Percentiles rank a stretch among this genome's conserved stretches.
These are phyloP conservation scores for Euura saliciscinereae DNA, from an alignment of 1,140 invertebrate genomes.

Conservation along the genomic window DNA sequence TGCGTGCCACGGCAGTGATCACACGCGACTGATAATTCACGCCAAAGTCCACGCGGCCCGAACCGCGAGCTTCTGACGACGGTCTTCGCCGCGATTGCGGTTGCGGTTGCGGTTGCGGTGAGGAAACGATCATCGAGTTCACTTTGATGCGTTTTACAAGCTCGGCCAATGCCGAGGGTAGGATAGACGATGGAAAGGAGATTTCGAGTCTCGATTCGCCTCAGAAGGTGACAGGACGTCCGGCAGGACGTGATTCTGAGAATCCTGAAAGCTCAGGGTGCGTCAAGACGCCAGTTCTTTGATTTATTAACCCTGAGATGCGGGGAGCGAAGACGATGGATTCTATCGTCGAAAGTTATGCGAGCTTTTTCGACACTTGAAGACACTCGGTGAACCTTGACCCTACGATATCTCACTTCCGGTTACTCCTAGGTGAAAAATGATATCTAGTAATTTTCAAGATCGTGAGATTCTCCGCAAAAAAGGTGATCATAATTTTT, in stretches of 20 bases:
- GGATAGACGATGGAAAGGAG: not conserved
- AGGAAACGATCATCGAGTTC: too few relatives aligned
- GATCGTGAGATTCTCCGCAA: too few relatives aligned
- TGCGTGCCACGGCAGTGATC: conserved; percentile 24
- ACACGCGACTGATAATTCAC: conserved; percentile 43
- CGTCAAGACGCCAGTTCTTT: not conserved
- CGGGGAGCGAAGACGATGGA: too few relatives aligned
- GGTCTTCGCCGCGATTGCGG: not conserved
- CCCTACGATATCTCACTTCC: too few relatives aligned
- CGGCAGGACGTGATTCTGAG: conserved; percentile 2
- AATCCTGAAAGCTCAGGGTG: not conserved
- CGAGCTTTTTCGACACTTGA: too few relatives aligned
- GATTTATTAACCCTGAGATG: not conserved
- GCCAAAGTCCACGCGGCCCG: not conserved
- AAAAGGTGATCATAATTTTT: too few relatives aligned
- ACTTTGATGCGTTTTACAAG: too few relatives aligned
- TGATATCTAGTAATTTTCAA: too few relatives aligned
- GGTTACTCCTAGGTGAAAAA: too few relatives aligned
- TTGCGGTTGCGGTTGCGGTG: not conserved
- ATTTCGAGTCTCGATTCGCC: not conserved
- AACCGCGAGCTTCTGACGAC: not conserved
- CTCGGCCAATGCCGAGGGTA: not conserved
- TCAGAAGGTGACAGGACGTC: not conserved
- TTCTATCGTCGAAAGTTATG: too few relatives aligned
- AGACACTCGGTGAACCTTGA: too few relatives aligned